Evolutionary conservation across 2,113 vertebrate genomes (phyloP).

Genomic region (Neoarius graeffei): DNA sequence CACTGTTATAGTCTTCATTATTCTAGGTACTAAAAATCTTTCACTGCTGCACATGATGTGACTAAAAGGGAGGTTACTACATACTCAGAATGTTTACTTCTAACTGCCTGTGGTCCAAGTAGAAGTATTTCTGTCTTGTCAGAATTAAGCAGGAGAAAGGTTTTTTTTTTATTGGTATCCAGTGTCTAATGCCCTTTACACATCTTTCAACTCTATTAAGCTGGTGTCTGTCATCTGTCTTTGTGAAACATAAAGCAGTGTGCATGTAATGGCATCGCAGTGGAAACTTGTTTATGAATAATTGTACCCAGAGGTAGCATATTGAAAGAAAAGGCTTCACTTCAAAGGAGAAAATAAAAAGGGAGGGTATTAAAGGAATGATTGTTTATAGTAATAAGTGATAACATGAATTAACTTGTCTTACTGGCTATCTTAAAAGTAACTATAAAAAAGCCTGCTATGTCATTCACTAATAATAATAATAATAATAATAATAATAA

Average conservation of each 20-base stretch:
- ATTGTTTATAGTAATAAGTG: background rate
- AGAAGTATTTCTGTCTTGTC: no score
- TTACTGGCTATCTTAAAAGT: background rate
- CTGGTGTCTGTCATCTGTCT: background rate
- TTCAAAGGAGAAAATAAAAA: background rate
- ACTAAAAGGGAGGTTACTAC: background rate
- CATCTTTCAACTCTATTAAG: background rate
- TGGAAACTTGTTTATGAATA: background rate
- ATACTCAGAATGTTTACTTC: background rate
- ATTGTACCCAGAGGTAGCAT: background rate
- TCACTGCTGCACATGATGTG: no score
- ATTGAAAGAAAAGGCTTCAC: background rate
- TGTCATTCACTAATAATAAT: background rate
- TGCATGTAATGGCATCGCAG: no score
- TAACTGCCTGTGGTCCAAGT: background rate
- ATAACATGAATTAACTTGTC: background rate
- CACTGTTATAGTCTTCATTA: background rate
- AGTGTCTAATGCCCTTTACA: background rate
- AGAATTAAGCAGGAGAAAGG: no score
- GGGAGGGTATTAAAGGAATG: background rate
- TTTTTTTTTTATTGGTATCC: background rate
- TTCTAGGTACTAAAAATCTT: background rate
- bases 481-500: no score
- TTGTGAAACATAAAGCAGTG: background rate
- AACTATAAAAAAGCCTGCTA: background rate